Percentiles rank a stretch among this genome's conserved stretches.
Conservation (phyloP, 2,888 invertebrate genomes). For the Andrena dorsata region DNA sequence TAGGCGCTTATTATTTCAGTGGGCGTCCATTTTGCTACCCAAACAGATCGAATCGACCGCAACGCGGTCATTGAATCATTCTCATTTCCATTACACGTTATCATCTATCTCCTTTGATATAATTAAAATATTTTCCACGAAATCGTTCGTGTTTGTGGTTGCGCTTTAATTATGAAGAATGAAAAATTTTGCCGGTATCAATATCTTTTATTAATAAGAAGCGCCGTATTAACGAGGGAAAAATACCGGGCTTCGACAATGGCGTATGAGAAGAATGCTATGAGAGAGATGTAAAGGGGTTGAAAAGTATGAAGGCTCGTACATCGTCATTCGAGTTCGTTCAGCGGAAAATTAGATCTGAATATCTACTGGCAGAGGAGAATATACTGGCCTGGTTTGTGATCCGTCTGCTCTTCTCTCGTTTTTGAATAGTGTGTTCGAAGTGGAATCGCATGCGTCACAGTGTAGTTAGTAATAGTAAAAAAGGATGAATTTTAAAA, state of each 20-base stretch:
- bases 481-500: too few species aligned
- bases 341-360: constrained; percentile 9
- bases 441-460: background rate
- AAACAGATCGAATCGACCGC: background rate
- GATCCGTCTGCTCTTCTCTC: background rate
- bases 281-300: background rate
- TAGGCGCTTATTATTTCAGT: constrained; percentile 5
- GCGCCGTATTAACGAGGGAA: background rate
- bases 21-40: background rate
- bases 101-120: background rate
- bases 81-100: background rate
- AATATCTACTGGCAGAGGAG: background rate
- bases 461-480: background rate
- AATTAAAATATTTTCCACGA: background rate
- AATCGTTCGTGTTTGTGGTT: background rate
- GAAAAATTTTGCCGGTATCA: background rate
- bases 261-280: background rate
- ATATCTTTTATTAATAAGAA: constrained; percentile 2
- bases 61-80: background rate
- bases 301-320: background rate
- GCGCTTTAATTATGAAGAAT: background rate
- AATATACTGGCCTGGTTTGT: background rate
- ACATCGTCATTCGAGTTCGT: constrained; percentile 3
- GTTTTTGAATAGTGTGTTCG: background rate
- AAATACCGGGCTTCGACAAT: background rate